These are phyloP conservation scores for Mohoua ochrocephala DNA, from an alignment of 2,113 vertebrate genomes.

Conservation along the genomic window DNA sequence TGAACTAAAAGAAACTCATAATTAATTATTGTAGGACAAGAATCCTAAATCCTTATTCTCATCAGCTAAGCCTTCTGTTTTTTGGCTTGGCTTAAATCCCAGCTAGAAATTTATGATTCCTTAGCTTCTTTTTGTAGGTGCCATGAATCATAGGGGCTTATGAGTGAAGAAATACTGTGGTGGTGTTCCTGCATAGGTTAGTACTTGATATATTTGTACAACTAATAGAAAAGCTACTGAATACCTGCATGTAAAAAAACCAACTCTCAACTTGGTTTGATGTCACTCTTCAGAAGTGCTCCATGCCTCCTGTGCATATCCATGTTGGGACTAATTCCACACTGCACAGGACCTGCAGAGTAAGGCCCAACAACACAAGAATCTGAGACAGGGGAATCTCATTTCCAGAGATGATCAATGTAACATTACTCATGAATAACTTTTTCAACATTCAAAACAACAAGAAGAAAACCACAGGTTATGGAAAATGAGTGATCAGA, in stretches of 20 bases:
- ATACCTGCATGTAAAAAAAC: not conserved
- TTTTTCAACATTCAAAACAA: not conserved
- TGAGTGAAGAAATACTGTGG: not conserved
- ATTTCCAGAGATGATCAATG: not conserved
- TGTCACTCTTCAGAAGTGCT: not conserved
- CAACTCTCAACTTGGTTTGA: not conserved
- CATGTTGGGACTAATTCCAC: not conserved
- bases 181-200: not conserved
- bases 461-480: not conserved
- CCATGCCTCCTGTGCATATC: not conserved
- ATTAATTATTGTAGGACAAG: constrained; percentile 1
- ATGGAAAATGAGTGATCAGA: not conserved
- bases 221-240: not conserved
- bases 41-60: constrained; percentile 2
- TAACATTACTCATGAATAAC: not conserved
- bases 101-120: not conserved
- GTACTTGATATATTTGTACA: not conserved
- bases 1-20: not conserved
- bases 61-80: not conserved
- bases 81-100: not conserved
- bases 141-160: not conserved
- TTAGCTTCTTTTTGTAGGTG: not conserved
- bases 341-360: not conserved
- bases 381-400: not conserved
- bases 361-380: not conserved